Conservation (phyloP, 2,113 vertebrate species). For the Plestiodon gilberti region DNA sequence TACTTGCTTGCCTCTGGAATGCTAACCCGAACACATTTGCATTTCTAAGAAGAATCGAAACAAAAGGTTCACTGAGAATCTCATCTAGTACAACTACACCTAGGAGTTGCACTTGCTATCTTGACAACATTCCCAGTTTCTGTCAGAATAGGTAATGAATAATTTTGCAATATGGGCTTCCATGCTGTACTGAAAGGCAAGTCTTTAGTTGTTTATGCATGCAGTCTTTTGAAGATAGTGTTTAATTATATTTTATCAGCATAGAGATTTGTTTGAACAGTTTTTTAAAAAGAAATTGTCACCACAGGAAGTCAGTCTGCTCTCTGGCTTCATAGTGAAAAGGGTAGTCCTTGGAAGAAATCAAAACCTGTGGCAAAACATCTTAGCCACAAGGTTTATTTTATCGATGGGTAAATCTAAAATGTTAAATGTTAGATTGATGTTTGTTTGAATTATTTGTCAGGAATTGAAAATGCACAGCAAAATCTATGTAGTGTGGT, state of each 20-base stretch:
- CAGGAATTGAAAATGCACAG: not conserved
- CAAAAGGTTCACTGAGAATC: not conserved
- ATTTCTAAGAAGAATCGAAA: not conserved
- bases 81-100: not conserved
- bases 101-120: not conserved
- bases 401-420: not conserved
- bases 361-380: not conserved
- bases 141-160: not conserved
- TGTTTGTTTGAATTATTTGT: not conserved
- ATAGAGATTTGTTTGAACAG: not conserved
- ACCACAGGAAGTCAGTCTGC: not conserved
- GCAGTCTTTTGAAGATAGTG: fast-evolving
- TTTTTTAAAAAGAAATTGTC: not conserved
- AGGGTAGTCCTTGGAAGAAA: not conserved
- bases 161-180: not conserved
- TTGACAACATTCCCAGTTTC: not conserved
- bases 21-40: not conserved
- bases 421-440: not conserved
- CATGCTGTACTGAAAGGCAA: not conserved
- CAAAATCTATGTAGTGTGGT: not conserved
- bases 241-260: not conserved
- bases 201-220: not conserved
- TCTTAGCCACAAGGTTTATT: not conserved
- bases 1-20: not conserved
- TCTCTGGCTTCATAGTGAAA: not conserved